Evolutionary conservation across 2,888 invertebrate species (phyloP), one percentile per base, ranked within the genome.

Genomic region (Nysson spinosus): DNA sequence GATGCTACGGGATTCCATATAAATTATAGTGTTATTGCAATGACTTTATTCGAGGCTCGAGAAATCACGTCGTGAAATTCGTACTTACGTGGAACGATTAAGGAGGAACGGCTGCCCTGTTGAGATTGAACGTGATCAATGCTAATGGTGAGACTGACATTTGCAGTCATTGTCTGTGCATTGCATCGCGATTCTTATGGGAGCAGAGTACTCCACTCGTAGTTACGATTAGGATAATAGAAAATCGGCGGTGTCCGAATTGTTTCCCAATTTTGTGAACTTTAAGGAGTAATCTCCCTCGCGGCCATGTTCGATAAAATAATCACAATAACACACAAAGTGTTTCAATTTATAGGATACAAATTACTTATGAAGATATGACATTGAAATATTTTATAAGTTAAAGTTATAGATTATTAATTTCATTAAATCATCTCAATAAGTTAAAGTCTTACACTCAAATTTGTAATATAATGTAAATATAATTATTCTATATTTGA

Each of bases 91-190:
- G 47, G 39, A 50, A 30, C 47, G 43, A 44, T 52, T 19, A 54
- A 58, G 61, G 50, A 54, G 63, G 57, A 73, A 69, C 56, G 62
- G 61, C 64, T 51, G 58, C 61, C 66, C 66, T 68, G 68, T 54
- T 56, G 58, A 75, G 79, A 81, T 82, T 78, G 79, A 80, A 79
- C 83, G 83, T 83, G 84, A 85, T 85, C 83, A 72, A 74, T 69
- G 82, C 79, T 84, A 85, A 85, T 84, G 83, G 85, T 82, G 82
- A 80, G 86, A 81, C 85, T 83, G 86, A 85, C 86, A 84, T 85
- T 86, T 85, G 79, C 80, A 83, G 79, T 86, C 80, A 85, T 85
- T 86, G 84, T 85, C 79, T 81, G 78, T 74, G 78, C 75, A 79
- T 78, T 79, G 70, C 69, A 70, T 60, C 50, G 71, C 63, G 66